phyloP scores from a whole-genome alignment of 2,797 vertebrate species.

The Acipenser ruthenus region DNA sequence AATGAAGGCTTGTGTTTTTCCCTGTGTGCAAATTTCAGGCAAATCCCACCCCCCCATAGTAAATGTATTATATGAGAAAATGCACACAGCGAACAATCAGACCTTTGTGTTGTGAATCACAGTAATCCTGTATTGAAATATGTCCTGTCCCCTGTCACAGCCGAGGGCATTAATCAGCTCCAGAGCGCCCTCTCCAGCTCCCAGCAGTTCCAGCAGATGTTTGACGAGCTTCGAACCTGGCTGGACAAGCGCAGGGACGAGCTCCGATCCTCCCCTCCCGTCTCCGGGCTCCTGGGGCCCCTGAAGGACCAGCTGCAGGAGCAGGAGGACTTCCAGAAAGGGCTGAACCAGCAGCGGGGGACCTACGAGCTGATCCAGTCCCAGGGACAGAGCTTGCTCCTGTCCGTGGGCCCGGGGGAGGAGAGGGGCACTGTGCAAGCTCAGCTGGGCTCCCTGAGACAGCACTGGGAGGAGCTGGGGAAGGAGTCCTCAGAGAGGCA shows the following conservation, averaged over 20 bases:
- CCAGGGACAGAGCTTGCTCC: slow-evolving; percentile 77
- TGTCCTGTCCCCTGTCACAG: slow-evolving; percentile 43
- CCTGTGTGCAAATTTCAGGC: neutral
- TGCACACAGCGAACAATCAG: too few species aligned
- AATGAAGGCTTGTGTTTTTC: neutral
- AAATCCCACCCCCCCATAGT: slow-evolving; percentile 8
- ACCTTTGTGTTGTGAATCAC: too few species aligned
- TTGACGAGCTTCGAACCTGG: slow-evolving; percentile 86
- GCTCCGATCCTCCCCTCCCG: slow-evolving; percentile 51
- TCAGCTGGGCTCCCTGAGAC: slow-evolving; percentile 67
- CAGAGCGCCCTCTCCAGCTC: slow-evolving; percentile 88
- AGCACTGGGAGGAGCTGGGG: slow-evolving; percentile 82
- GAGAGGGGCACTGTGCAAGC: slow-evolving; percentile 75
- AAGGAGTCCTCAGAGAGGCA: slow-evolving; percentile 66
- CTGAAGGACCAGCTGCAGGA: slow-evolving; percentile 73
- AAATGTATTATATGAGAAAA: slow-evolving; percentile 4
- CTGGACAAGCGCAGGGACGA: slow-evolving; percentile 68
- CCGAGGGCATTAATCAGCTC: slow-evolving; percentile 87
- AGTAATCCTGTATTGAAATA: too few species aligned
- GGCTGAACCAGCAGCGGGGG: slow-evolving; percentile 82
- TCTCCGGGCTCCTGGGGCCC: slow-evolving; percentile 75
- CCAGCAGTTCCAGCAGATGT: slow-evolving; percentile 98
- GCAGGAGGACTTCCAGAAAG: slow-evolving; percentile 81
- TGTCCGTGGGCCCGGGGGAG: slow-evolving; percentile 73
- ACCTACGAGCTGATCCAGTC: slow-evolving; percentile 89